phyloP scores from a whole-genome alignment of 2,113 vertebrate genomes.

The Vulpes vulpes region DNA sequence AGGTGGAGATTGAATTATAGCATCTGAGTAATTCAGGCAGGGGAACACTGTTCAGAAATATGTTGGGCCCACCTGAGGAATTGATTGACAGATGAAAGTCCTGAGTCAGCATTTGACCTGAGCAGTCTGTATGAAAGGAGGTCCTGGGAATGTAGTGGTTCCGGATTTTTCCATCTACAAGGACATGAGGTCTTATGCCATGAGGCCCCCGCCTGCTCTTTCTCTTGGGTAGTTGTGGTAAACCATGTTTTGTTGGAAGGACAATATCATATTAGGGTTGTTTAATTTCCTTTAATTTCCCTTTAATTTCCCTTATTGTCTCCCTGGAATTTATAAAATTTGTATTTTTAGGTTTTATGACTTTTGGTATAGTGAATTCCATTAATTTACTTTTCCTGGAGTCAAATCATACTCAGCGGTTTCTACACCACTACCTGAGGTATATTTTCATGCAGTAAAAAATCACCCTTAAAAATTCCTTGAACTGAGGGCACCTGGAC shows the following conservation, averaged over 20 bases:
- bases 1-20: slow-evolving; percentile 40
- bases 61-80: background rate
- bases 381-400: slow-evolving; percentile 26
- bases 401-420: background rate
- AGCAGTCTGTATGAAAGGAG: background rate
- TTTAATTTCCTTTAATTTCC: background rate
- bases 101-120: background rate
- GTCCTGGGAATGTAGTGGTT: background rate
- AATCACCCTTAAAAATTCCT: background rate
- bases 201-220: background rate
- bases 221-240: background rate
- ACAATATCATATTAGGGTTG: background rate
- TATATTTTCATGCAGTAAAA: background rate
- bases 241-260: background rate
- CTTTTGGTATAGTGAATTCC: slow-evolving; percentile 17
- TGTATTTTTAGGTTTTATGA: background rate
- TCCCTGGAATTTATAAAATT: background rate
- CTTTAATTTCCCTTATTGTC: background rate
- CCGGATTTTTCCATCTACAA: background rate
- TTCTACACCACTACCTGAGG: background rate
- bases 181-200: background rate
- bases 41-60: background rate
- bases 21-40: background rate
- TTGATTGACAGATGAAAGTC: background rate
- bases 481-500: background rate